Evolutionary conservation across 2,113 vertebrate genomes (phyloP).

Genomic region (Paralichthys olivaceus): DNA sequence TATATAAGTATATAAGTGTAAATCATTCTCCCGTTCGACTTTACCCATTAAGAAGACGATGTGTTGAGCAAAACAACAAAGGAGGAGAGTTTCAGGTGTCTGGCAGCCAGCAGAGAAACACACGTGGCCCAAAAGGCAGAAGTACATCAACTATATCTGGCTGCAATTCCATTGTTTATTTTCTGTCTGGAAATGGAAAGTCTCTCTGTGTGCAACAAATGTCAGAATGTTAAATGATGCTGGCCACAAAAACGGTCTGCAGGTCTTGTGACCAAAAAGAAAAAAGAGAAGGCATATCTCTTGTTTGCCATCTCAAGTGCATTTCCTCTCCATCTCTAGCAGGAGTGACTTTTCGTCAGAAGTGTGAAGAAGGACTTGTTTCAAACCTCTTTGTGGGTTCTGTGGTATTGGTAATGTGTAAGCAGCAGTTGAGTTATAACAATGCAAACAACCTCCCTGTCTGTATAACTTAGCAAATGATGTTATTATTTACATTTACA

Average conservation of each 20-base stretch:
- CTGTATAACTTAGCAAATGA: background rate
- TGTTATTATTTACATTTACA: background rate
- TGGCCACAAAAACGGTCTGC: background rate
- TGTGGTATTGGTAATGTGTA: background rate
- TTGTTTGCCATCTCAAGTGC: conserved; percentile 18
- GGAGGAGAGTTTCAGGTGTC: background rate
- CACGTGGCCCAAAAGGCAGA: conserved; percentile 8
- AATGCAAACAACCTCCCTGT: background rate
- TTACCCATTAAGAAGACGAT: too few species aligned
- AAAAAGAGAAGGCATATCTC: conserved; percentile 9
- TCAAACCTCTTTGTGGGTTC: conserved; percentile 16
- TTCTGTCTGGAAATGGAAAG: background rate
- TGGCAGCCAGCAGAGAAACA: conserved; percentile 13
- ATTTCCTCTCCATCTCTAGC: conserved; percentile 39
- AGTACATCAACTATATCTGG: background rate
- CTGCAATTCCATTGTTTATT: too few species aligned
- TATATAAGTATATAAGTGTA: too few species aligned
- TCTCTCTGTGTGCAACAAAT: background rate
- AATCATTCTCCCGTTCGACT: too few species aligned
- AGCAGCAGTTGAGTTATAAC: background rate
- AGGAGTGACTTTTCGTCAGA: background rate
- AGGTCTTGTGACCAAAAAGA: background rate
- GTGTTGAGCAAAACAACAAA: background rate
- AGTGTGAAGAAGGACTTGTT: conserved; percentile 27
- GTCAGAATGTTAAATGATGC: background rate